phyloP scores from a whole-genome alignment of 64 coral and sea anemone species.

The Astreopora myriophthalma region DNA sequence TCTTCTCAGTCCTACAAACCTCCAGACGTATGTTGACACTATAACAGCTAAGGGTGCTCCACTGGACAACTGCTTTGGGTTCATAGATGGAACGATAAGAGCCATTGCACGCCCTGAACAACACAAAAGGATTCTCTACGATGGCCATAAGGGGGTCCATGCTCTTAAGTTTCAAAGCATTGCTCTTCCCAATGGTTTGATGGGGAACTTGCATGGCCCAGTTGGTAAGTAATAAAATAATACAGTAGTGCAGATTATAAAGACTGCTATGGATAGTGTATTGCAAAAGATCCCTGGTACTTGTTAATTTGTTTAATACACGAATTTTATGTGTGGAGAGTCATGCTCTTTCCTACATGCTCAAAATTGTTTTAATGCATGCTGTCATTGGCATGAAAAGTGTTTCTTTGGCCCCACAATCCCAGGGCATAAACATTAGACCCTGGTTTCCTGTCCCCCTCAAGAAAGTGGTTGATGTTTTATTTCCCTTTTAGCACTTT shows the following conservation, averaged over 20 bases:
- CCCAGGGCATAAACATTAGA: background rate
- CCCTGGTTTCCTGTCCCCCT: background rate
- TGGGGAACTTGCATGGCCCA: background rate
- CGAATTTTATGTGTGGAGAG: background rate
- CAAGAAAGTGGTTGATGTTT: background rate
- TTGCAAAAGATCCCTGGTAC: background rate
- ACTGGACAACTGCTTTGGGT: background rate
- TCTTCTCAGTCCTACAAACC: background rate
- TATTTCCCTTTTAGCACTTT: background rate
- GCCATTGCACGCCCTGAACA: background rate
- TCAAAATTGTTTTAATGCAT: background rate
- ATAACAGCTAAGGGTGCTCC: background rate
- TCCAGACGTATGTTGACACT: background rate
- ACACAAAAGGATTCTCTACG: background rate
- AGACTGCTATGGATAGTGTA: background rate
- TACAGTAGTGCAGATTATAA: background rate
- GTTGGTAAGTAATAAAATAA: background rate
- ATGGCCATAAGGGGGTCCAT: background rate
- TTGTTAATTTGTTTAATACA: background rate
- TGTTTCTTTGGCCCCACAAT: background rate
- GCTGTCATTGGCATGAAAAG: background rate
- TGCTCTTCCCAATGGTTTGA: background rate
- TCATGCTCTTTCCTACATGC: background rate
- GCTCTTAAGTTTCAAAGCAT: background rate
- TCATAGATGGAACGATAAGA: background rate